Evolutionary conservation across 2,113 vertebrate species (phyloP).

Genomic region (Thalassarche chlororhynchos): DNA sequence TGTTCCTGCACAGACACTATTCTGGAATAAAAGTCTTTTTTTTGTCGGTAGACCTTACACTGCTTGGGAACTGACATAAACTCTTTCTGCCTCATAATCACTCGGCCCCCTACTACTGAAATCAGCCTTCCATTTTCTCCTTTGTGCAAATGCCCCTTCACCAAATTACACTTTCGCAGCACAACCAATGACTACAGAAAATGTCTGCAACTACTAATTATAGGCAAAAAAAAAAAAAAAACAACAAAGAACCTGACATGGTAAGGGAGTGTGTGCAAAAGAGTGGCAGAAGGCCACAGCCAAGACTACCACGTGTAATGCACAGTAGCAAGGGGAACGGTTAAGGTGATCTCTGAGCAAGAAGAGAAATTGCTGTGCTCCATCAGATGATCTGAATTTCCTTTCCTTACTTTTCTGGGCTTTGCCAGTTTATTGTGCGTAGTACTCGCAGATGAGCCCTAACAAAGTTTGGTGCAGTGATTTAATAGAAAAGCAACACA

Average conservation of each 20-base stretch:
- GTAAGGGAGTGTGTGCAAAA: not conserved
- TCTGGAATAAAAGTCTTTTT: constrained; percentile 19
- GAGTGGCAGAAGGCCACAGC: not conserved
- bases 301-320: not conserved
- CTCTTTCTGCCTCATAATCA: constrained; percentile 42
- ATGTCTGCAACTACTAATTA: constrained; percentile 37
- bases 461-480: not conserved
- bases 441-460: not conserved
- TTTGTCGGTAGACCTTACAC: not conserved
- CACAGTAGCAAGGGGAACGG: not conserved
- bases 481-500: not conserved
- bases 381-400: not conserved
- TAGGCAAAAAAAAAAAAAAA: not conserved
- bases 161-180: constrained; percentile 32
- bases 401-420: not conserved
- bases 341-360: not conserved
- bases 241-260: not conserved
- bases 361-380: not conserved
- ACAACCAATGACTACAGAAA: constrained; percentile 32
- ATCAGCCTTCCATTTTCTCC: constrained; percentile 49
- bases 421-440: not conserved
- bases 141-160: constrained; percentile 60
- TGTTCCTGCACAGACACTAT: not conserved
- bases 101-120: constrained; percentile 26
- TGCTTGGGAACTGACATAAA: constrained; percentile 35